phyloP scores from a whole-genome alignment of 2,888 invertebrate species.

The Polymixis flavicincta region DNA sequence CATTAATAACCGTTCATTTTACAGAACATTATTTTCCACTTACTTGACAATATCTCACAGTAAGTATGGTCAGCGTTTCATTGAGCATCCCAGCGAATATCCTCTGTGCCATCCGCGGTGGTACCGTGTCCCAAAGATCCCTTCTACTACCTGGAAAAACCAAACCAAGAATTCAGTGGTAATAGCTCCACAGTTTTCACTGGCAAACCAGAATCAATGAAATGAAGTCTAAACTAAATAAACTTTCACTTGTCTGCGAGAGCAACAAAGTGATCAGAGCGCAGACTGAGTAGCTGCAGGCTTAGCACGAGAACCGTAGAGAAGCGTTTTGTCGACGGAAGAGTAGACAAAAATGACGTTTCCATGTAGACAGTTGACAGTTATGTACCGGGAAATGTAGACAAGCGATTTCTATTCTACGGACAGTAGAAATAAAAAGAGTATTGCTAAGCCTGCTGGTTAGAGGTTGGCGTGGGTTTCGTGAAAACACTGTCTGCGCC shows the following conservation, averaged over 20 bases:
- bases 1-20: too few species aligned
- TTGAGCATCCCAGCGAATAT: constrained; percentile 96
- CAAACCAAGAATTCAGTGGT: not conserved
- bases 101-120: constrained; percentile 96
- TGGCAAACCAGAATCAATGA: not conserved
- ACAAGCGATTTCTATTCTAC: too few species aligned
- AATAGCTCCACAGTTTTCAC: not conserved
- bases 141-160: constrained; percentile 92
- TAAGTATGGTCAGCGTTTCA: constrained; percentile 95
- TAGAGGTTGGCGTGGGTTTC: not conserved
- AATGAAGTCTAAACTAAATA: not conserved
- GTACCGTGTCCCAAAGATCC: constrained; percentile 96
- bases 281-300: too few species aligned
- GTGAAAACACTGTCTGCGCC: not conserved
- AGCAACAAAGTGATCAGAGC: not conserved
- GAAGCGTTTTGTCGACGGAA: too few species aligned
- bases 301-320: too few species aligned
- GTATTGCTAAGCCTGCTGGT: too few species aligned
- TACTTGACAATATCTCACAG: constrained; percentile 95
- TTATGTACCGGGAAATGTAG: too few species aligned
- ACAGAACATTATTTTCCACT: constrained; percentile 24
- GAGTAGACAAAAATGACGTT: too few species aligned
- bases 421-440: too few species aligned
- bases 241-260: not conserved
- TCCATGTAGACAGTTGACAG: too few species aligned